Evolutionary conservation across 2,888 invertebrate species (phyloP).

Genomic region (Macrophya alboannulata): DNA sequence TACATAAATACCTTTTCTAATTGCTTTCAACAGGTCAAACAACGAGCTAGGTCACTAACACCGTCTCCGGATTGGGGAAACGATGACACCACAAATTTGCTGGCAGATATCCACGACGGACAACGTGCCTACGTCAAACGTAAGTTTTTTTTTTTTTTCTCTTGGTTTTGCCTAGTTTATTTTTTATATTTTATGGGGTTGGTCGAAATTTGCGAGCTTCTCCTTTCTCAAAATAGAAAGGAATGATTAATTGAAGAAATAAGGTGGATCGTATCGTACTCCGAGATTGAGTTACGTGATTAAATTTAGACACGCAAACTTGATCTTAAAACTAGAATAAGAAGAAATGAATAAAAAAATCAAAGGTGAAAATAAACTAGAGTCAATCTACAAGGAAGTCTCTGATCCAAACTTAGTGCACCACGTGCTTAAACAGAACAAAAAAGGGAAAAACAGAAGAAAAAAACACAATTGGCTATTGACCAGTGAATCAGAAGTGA

Average conservation of each 20-base stretch:
- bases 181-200: neutral
- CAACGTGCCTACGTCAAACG: slow-evolving; percentile 83
- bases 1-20: neutral
- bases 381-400: slow-evolving; percentile 16
- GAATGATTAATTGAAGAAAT: too few relatives aligned
- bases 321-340: slow-evolving; percentile 21
- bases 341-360: neutral
- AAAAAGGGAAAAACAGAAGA: neutral
- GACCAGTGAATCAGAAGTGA: slow-evolving; percentile 40
- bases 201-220: neutral
- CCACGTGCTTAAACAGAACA: neutral
- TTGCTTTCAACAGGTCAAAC: slow-evolving; percentile 78
- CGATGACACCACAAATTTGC: slow-evolving; percentile 77
- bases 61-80: slow-evolving; percentile 86
- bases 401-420: slow-evolving; percentile 40
- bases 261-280: neutral
- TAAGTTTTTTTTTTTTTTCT: slow-evolving; percentile 73
- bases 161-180: neutral
- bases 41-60: slow-evolving; percentile 89
- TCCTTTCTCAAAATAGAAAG: neutral
- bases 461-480: slow-evolving; percentile 47
- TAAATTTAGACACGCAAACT: slow-evolving; percentile 27
- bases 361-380: neutral
- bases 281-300: neutral
- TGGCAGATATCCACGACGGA: slow-evolving; percentile 77